Percentiles rank a stretch among this genome's conserved stretches.
Conservation (phyloP, 2,888 invertebrate genomes). For the Eulithis testata region DNA sequence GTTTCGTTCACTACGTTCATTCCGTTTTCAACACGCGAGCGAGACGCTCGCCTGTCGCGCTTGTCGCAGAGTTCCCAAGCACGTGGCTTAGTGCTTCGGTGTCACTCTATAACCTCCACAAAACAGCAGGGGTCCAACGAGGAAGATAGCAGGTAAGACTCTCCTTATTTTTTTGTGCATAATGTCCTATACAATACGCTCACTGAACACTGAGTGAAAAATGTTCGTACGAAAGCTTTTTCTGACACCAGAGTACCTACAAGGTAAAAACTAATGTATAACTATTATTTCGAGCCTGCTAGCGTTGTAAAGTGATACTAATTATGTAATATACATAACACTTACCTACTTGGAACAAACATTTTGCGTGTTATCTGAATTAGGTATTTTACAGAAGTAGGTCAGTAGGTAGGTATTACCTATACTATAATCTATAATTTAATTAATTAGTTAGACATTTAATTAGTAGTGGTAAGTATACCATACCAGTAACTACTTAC, state of each 20-base stretch:
- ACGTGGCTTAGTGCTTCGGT: conserved; percentile 71
- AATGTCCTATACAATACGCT: neutral
- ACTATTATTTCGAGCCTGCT: neutral
- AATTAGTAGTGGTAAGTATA: neutral
- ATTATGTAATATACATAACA: neutral
- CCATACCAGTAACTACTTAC: neutral
- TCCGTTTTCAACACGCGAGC: conserved; percentile 69
- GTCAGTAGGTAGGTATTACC: neutral
- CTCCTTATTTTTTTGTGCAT: neutral
- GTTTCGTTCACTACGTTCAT: conserved; percentile 51
- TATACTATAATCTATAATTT: neutral
- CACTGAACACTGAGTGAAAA: neutral
- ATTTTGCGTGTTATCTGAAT: neutral
- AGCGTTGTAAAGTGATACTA: neutral
- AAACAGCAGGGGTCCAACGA: conserved; percentile 21
- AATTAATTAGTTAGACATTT: neutral
- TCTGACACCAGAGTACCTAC: neutral
- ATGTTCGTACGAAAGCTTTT: conserved; percentile 27
- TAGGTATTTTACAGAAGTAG: neutral
- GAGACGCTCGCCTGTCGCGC: conserved; percentile 55
- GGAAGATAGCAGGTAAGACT: conserved; percentile 29
- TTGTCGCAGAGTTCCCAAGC: conserved; percentile 59
- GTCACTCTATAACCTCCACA: conserved; percentile 62
- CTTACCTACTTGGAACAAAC: neutral
- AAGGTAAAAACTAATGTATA: conserved; percentile 1